Base-by-base conservation (phyloP, 2,888 invertebrate genomes). In the Sinohyriopsis cumingii region DNA sequence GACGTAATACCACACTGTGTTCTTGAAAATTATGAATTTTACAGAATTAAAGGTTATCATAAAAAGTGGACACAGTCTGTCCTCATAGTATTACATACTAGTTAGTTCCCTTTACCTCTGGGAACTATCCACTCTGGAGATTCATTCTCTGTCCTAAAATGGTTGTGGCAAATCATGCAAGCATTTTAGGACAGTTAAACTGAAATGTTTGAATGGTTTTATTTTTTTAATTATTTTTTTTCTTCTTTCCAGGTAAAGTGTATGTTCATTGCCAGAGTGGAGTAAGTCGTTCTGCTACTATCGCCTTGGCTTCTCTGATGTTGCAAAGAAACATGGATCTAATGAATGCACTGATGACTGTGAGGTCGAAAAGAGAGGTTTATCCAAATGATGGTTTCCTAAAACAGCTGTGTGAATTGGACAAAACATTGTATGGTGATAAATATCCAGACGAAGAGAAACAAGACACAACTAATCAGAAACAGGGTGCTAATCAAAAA, bases 181-280 rank as follows among this genome's bases (percentile, higher is more conserved):
- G 33, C 33, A 33, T 33, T 33, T 45, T 45, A 45, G 9, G 45
- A 45, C 45, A 45, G 4, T 45, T 9, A 45, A 45, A 45, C 45
- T 45, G 45, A 45, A 45, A 45, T 45, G 12, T 45, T 45, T 96
- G 89, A 92, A 92, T 73, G 94, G 94, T 84, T 93, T 28, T 28
- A 28, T 28, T 28, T 93, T 93, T 92, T 92, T 33, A 63, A 93
- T 96, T 83, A 12, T 61, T n/a, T 19, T 67, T 62, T 55, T 57
- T 61, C 57, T 70, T 67, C 68, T 65, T 78, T 81, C 9, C 82
- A 89, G 90, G 91, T 55, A 90, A 89, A 81, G 87, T 91, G 6
- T 86, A 91, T 71, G 91, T 92, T 3, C 91, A 92, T 76, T 92
- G 92, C 76, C 87, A 90, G 71, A 88, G 89, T 76, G 91, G 92